phyloP scores from a whole-genome alignment of 1,140 invertebrate species.

The Bombus fervidus region DNA sequence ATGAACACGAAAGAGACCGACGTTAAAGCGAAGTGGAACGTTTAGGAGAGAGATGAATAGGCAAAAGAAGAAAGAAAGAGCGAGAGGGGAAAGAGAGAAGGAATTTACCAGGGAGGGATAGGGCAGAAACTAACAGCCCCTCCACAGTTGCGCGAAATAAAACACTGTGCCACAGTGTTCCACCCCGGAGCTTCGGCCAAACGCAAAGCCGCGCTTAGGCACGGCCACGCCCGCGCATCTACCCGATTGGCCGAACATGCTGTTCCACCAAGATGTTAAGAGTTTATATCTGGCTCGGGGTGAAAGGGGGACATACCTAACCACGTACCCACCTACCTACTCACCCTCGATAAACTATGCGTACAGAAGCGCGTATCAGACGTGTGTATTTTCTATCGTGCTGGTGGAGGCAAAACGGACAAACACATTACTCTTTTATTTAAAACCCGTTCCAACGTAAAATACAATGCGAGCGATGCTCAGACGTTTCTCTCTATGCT shows the following conservation, averaged over 20 bases:
- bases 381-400: conserved; percentile 52
- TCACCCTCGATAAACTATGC: conserved; percentile 58
- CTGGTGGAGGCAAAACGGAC: conserved; percentile 60
- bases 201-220: conserved; percentile 50
- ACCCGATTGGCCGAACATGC: conserved; percentile 68
- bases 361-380: conserved; percentile 41
- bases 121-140: conserved; percentile 74
- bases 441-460: conserved; percentile 73
- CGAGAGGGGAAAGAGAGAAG: conserved; percentile 35
- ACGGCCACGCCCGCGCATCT: conserved; percentile 63
- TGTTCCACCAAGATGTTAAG: conserved; percentile 76
- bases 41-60: conserved; percentile 7
- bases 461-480: conserved; percentile 75
- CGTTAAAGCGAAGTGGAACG: conserved; percentile 12
- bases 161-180: conserved; percentile 81
- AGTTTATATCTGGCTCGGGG: conserved; percentile 76
- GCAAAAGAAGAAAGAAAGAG: conserved; percentile 33
- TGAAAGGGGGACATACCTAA: conserved; percentile 75
- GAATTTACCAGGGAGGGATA: conserved; percentile 63
- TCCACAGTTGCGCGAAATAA: conserved; percentile 76
- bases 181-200: conserved; percentile 75
- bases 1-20: conserved; percentile 25
- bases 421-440: conserved; percentile 79
- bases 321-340: conserved; percentile 72
- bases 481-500: conserved; percentile 74